Evolutionary conservation across 1,140 invertebrate genomes (phyloP).

Genomic region (Papilio xuthus): DNA sequence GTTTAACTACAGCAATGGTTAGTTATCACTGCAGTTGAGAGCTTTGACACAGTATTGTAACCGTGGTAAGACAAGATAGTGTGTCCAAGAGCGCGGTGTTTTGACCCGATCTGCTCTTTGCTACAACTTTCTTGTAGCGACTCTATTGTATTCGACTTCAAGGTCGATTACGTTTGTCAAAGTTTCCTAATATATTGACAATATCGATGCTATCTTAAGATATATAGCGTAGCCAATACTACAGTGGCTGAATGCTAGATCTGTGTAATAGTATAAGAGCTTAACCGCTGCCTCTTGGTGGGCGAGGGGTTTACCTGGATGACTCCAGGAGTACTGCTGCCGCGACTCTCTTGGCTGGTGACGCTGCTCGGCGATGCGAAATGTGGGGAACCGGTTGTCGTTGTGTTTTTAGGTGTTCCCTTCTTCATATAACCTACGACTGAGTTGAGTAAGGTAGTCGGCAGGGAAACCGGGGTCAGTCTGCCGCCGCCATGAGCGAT

Average conservation of each 20-base stretch:
- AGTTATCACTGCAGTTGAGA: not conserved
- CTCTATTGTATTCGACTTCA: not conserved
- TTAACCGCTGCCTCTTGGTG: slow-evolving; percentile 56
- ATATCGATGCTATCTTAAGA: not conserved
- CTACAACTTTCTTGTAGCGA: not conserved
- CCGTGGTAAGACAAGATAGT: not conserved
- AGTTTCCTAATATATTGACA: not conserved
- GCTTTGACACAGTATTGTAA: not conserved
- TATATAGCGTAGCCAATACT: not conserved
- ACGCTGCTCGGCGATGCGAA: slow-evolving; percentile 62
- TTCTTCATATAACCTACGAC: slow-evolving; percentile 76
- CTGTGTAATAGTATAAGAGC: slow-evolving; percentile 69
- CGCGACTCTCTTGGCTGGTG: slow-evolving; percentile 57
- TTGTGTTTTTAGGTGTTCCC: slow-evolving; percentile 54
- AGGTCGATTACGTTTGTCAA: slow-evolving; percentile 5
- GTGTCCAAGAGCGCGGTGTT: not conserved
- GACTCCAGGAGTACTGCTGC: slow-evolving; percentile 52
- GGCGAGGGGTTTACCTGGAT: slow-evolving; percentile 53
- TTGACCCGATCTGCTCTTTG: not conserved
- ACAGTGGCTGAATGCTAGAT: slow-evolving; percentile 47
- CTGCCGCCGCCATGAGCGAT: slow-evolving; percentile 63
- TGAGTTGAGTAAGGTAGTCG: slow-evolving; percentile 60
- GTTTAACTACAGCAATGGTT: too few species aligned
- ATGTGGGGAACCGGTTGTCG: slow-evolving; percentile 52
- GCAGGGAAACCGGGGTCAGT: slow-evolving; percentile 64